Evolutionary conservation across 2,797 vertebrate genomes (phyloP), one percentile per base, ranked within the genome.

Genomic region (Chrosomus eos): DNA sequence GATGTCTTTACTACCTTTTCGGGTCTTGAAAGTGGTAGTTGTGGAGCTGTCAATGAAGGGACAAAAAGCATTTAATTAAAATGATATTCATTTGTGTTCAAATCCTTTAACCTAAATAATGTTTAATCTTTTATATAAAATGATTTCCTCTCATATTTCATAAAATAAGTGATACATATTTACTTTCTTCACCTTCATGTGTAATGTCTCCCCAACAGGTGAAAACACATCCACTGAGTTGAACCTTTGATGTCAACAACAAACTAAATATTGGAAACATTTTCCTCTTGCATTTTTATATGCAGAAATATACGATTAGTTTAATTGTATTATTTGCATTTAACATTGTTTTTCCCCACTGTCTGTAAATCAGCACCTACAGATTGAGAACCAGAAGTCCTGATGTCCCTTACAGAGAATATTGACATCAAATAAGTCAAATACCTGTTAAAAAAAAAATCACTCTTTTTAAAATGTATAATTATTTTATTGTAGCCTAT

Each of bases 391-490:
- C 1, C 23, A 58, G 53, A 55, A 55, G 55, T n/a, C 55, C 23
- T 5, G 55, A n/a, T 58, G 23, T 13, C 23, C 55, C 55, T 5
- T 5, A 13, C 23, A 58, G 23, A n/a, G 51, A 7, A 9, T 19
- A 53, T 53, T 2, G 3, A 53, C 18, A 31, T 67, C 16, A 68
- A 21, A 48, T 45, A 45, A 45, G 45, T 48, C 11, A 45, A 48
- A 38, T 38, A 38, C 26, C 1, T 66, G 16, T 19, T 31, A 1
- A 64, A 36, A 67, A 67, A 18, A 9, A 43, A 87, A 64, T 14
- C 8, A 48, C 45, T 26, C 70, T 83, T 82, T 87, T 85, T 85
- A 48, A 71, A 33, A 53, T 53, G 26, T 64, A 66, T 66, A 19
- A 19, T 19, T 66, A 19, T 33, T 5, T 66, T 7, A 19, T 66